These are phyloP conservation scores for Pangasius mekongensis DNA, from an alignment of 2,797 vertebrate species.

Conservation along the genomic window DNA sequence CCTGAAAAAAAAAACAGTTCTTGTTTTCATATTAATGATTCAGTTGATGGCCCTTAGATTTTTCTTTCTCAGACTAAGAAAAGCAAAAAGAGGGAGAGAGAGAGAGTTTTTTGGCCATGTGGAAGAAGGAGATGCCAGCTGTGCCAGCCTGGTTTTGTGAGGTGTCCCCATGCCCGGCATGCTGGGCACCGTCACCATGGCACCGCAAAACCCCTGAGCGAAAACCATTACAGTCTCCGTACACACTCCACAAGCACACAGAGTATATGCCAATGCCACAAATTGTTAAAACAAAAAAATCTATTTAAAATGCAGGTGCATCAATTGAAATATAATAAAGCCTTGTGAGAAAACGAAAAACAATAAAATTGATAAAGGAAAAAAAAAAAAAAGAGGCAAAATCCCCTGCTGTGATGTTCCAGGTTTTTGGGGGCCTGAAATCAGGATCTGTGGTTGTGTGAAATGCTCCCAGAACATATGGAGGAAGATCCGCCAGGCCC, in stretches of 20 bases:
- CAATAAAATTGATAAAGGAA: background rate
- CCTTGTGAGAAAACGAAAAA: slow-evolving; percentile 3
- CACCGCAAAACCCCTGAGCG: slow-evolving; percentile 24
- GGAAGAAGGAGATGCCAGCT: slow-evolving; percentile 51
- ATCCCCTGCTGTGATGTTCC: slow-evolving; percentile 61
- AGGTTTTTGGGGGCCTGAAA: slow-evolving; percentile 69
- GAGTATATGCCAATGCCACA: background rate
- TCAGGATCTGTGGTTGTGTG: slow-evolving; percentile 64
- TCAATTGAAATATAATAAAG: slow-evolving; percentile 23
- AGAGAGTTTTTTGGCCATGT: slow-evolving; percentile 26
- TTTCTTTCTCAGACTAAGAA: slow-evolving; percentile 2
- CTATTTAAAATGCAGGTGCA: background rate
- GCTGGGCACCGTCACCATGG: slow-evolving; percentile 56
- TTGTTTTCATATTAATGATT: slow-evolving; percentile 46
- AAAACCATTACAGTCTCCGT: slow-evolving; percentile 14
- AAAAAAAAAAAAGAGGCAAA: background rate
- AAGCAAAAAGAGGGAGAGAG: background rate
- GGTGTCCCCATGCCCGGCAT: slow-evolving; percentile 41
- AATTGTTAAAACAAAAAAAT: background rate
- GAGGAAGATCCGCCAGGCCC: slow-evolving; percentile 73
- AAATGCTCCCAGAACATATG: slow-evolving; percentile 78
- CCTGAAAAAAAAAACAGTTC: slow-evolving; percentile 29
- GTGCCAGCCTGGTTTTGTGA: slow-evolving; percentile 54
- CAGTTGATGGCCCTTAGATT: slow-evolving; percentile 13
- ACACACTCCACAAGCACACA: background rate